These are phyloP conservation scores for Lagodon rhomboides DNA, from an alignment of 2,797 vertebrate genomes.

Conservation along the genomic window DNA sequence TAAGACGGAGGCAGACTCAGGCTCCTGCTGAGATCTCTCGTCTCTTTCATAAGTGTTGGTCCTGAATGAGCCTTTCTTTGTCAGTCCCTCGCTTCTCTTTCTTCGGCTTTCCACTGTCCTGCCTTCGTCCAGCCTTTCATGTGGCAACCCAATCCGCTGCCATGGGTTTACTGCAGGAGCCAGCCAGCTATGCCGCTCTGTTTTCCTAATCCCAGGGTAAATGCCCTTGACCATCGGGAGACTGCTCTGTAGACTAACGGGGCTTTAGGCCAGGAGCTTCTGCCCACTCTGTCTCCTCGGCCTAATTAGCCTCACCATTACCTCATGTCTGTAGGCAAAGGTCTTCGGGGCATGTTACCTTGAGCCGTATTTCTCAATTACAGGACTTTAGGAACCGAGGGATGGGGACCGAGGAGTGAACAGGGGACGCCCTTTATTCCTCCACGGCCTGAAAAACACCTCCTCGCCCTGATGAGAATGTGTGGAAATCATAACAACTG, in stretches of 20 bases:
- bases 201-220: conserved; percentile 74
- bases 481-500: conserved; percentile 71
- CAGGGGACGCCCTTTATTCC: conserved; percentile 65
- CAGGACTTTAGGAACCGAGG: conserved; percentile 34
- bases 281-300: conserved; percentile 69
- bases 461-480: conserved; percentile 56
- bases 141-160: conserved; percentile 70
- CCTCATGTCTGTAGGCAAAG: conserved; percentile 82
- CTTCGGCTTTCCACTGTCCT: conserved; percentile 32
- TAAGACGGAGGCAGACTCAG: conserved; percentile 23
- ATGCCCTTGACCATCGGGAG: conserved; percentile 68
- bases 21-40: conserved; percentile 63
- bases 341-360: conserved; percentile 71
- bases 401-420: conserved; percentile 30
- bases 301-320: conserved; percentile 75
- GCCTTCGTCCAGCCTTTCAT: conserved; percentile 65
- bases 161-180: conserved; percentile 47
- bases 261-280: conserved; percentile 59
- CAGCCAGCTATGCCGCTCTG: conserved; percentile 61
- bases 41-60: conserved; percentile 38
- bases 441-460: conserved; percentile 28
- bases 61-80: conserved; percentile 64
- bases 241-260: conserved; percentile 56
- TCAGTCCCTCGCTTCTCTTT: conserved; percentile 13
- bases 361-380: conserved; percentile 75